Base-by-base conservation (phyloP, 30 jellyfish, hydroid and myxozoan genomes). In the Phacellophora camtschatica region DNA sequence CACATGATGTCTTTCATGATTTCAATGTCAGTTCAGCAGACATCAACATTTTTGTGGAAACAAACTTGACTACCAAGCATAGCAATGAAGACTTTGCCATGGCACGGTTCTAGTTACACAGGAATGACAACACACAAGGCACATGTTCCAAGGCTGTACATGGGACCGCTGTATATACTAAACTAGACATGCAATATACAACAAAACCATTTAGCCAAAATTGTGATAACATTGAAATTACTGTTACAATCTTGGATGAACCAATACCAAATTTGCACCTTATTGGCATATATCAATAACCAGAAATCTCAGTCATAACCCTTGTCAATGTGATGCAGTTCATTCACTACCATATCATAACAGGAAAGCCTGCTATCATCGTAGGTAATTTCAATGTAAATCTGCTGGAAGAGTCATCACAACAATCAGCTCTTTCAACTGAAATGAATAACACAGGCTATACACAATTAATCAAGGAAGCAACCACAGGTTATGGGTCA, bases 21-120 rank as follows among this genome's bases (percentile, higher is more conserved):
- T 68, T 68, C 75, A 68, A 68, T 39, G 69, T 68, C 37, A 28
- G 13, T 36, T 29, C 83, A 68, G 83, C 83, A n/a, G 83, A 68
- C 51, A 68, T 68, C 27, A 68, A 45, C 24, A 2, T 36, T 19
- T 68, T 68, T 68, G 83, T 68, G 29, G 83, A 68, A 19, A 68
- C 83, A 0, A 68, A 35, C 27, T 35, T 68, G 9, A 1, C 70
- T 36, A 68, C 33, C n/a, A 36, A 8, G 13, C 55, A 36, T 22
- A 45, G 32, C 31, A 2, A 45, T 8, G 32, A 68, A 2, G 83
- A 68, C 13, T 68, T 36, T 45, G 51, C 10, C 13, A 4, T 45
- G 4, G 0, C 45, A 29, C 28, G 48, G 1, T 68, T 68, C 43
- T 12, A 30, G 31, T n/a, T 34, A 9, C 58, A 65, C 79, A 65